Conservation (phyloP, 2,113 vertebrate genomes). For the Promerops cafer region DNA sequence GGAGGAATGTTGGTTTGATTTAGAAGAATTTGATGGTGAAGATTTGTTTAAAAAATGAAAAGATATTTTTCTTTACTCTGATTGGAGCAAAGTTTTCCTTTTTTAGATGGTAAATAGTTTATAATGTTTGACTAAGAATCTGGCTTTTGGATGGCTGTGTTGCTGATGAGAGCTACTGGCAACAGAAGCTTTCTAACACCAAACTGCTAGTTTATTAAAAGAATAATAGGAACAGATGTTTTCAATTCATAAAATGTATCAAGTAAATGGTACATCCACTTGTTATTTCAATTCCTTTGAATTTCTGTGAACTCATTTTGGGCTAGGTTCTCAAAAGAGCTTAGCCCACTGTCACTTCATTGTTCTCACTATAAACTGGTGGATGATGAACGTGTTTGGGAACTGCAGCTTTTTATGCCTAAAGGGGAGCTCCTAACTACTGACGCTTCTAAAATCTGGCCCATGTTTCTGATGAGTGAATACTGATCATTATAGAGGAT, state of each 20-base stretch:
- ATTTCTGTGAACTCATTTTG: slow-evolving; percentile 38
- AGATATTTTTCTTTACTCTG: background rate
- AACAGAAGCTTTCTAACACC: background rate
- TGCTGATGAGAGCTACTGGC: slow-evolving; percentile 1
- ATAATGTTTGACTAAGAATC: background rate
- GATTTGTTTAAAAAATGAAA: background rate
- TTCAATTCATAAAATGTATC: slow-evolving; percentile 33
- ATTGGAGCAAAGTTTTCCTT: background rate
- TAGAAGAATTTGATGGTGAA: background rate
- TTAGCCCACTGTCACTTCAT: background rate
- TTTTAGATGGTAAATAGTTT: background rate
- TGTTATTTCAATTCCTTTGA: slow-evolving; percentile 49
- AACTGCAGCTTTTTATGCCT: slow-evolving; percentile 14
- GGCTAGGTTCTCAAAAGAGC: slow-evolving; percentile 33
- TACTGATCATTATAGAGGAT: slow-evolving; percentile 28
- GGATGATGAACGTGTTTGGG: background rate
- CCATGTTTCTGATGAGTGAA: background rate
- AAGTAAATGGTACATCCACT: slow-evolving; percentile 36
- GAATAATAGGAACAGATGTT: slow-evolving; percentile 58
- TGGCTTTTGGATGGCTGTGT: background rate
- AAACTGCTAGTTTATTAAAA: slow-evolving; percentile 18
- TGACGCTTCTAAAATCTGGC: background rate
- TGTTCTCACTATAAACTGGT: slow-evolving; percentile 11
- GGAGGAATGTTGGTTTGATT: background rate
- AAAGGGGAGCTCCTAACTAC: background rate